These are phyloP conservation scores for Morbakka virulenta DNA, from an alignment of 30 jellyfish, hydroid and myxozoan genomes.

Conservation along the genomic window DNA sequence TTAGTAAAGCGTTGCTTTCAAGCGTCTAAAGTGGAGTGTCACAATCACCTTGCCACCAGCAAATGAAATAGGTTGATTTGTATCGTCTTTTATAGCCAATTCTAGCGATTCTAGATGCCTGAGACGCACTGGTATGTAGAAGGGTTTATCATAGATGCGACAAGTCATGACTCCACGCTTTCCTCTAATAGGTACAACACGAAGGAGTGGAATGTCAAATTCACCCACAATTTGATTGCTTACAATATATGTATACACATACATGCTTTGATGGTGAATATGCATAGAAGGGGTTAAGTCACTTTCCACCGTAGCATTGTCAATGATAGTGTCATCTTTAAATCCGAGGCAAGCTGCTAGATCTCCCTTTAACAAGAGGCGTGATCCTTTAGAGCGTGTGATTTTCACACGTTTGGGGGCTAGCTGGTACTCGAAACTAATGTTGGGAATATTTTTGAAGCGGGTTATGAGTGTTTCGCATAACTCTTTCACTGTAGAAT, in stretches of 20 bases:
- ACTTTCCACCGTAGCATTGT: too few species aligned
- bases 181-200: constrained; percentile 10
- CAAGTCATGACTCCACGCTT: neutral
- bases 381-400: too few species aligned
- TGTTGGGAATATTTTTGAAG: too few species aligned
- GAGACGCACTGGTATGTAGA: constrained; percentile 3
- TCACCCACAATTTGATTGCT: too few species aligned
- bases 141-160: neutral
- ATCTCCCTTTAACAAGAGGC: too few species aligned
- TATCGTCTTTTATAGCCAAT: constrained; percentile 15
- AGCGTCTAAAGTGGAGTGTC: constrained; percentile 16
- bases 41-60: constrained; percentile 4
- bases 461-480: too few species aligned
- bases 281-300: constrained; percentile 1
- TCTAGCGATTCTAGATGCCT: constrained; percentile 9
- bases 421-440: too few species aligned
- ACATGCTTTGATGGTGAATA: neutral
- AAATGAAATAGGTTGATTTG: constrained; percentile 17
- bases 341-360: too few species aligned
- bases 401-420: too few species aligned
- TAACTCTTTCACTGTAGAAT: too few species aligned
- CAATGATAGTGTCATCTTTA: too few species aligned
- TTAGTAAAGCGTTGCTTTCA: neutral
- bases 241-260: constrained; percentile 9
- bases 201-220: too few species aligned